Conservation (phyloP, 2,888 invertebrate species). For the Aporophyla lueneburgensis region DNA sequence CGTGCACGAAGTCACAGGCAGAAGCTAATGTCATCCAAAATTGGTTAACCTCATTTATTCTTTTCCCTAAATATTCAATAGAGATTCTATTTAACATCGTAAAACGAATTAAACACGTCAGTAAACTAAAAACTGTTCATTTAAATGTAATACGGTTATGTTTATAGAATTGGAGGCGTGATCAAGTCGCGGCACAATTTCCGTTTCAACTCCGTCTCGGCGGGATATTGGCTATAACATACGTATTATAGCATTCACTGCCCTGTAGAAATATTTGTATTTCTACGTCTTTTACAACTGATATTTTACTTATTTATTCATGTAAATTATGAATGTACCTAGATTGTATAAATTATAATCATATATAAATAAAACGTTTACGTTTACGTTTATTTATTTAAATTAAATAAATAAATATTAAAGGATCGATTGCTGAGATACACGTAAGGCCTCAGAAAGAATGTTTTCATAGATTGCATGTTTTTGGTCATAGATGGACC, state of each 20-base stretch:
- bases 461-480: neutral
- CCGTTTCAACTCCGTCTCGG: constrained; percentile 23
- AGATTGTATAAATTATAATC: too few relatives aligned
- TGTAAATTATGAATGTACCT: too few relatives aligned
- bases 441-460: neutral
- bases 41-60: too few relatives aligned
- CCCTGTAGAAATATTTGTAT: constrained; percentile 1
- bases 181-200: constrained; percentile 37
- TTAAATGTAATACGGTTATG: neutral
- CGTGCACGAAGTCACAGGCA: too few relatives aligned
- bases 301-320: too few relatives aligned
- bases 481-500: neutral
- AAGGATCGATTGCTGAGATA: neutral
- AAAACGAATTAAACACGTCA: neutral
- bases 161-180: constrained; percentile 9
- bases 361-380: too few relatives aligned
- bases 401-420: too few relatives aligned
- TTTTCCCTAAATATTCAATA: too few relatives aligned
- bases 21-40: too few relatives aligned
- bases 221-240: constrained; percentile 50
- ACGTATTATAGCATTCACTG: neutral
- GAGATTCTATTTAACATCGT: neutral
- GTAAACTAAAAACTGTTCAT: neutral
- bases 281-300: neutral
- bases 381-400: too few relatives aligned